Evolutionary conservation across 2,888 invertebrate species (phyloP), one percentile per base, ranked within the genome.

Genomic region (Mylabris sibirica): DNA sequence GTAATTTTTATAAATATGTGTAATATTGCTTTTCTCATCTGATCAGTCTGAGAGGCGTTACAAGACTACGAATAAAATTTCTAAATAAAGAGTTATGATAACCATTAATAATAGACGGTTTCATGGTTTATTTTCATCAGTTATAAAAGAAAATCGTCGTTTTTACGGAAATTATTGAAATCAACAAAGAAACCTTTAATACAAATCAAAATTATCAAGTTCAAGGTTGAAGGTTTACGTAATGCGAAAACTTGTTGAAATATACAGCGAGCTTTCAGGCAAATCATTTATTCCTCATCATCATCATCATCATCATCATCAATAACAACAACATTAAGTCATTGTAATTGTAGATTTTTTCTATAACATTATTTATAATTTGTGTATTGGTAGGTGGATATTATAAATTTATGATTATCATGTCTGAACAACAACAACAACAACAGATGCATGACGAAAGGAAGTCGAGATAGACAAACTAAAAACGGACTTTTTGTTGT

Each of bases 161-260:
- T 30, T 30, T 30, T 30, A 30, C 30, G 30, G 30, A 30, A 30
- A 30, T 30, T 30, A 30, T 30, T 30, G n/a, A n/a, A n/a, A n/a
- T n/a, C n/a, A n/a, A n/a, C n/a, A n/a, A n/a, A n/a, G n/a, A n/a
- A 30, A 30, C 30, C 8, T 30, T 30, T 30, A 30, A 30, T 8
- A 8, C 30, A 6, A 44, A 44, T 17, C 41, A 4, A 49, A 49
- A 22, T 35, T 53, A 20, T 26, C 66, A 67, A 63, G 67, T 67
- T 67, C 67, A 67, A 67, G 67, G 67, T 34, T 30, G 59, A n/a
- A 6, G 38, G 14, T 60, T 67, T 59, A 67, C 59, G 63, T 67
- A 67, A 67, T 59, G 49, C 44, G 35, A 67, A 67, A 67, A 63
- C 41, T 30, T 26, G 26, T 41, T 65, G 24, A 5, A 17, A 17